Base-by-base conservation (phyloP, 2,797 vertebrate genomes). In the Enteromius unitaeniatus region DNA sequence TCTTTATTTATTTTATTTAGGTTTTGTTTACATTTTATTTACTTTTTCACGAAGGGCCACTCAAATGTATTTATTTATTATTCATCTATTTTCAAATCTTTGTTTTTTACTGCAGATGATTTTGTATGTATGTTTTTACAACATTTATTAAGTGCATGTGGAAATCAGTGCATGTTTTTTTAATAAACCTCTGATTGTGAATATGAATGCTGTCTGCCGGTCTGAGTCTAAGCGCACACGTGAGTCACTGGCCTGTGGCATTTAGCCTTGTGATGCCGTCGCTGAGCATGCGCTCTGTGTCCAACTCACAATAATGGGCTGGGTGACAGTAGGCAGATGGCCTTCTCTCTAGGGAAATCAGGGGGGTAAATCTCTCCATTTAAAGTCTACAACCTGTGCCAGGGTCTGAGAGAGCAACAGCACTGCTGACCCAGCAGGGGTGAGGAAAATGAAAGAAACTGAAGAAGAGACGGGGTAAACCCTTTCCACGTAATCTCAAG, bases 311-410 rank as follows among this genome's bases (percentile, higher is more conserved):
- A 62, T 78, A 84, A 79, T 89, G 86, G 88, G 83, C 86, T 8
- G 74, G 86, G 84, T 89, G 90, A 86, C 88, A 86, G 84, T 69
- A 87, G 89, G 88, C 91, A 92, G 90, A 92, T 93, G 91, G 92
- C 87, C 42, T 17, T 79, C 84, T 90, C 90, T 87, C 84, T 58
- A 81, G 91, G 91, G 91, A 89, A 90, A 90, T 86, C 89, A 90
- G 80, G 81, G 82, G 86, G 91, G 81, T 88, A 91, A 92, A 92
- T 92, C 90, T 90, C 89, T 91, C 82, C 89, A 90, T 92, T 93
- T 92, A 92, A 88, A 86, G 85, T 79, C 67, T 67, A 79, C 80
- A 80, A 83, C 85, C 78, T 88, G 87, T 72, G 88, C 88, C 89
- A 88, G 85, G 82, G 74, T 86, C 28, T 65, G 70, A 51, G 81